phyloP scores from a whole-genome alignment of 2,888 invertebrate species.

The Habroteleia sp. region DNA sequence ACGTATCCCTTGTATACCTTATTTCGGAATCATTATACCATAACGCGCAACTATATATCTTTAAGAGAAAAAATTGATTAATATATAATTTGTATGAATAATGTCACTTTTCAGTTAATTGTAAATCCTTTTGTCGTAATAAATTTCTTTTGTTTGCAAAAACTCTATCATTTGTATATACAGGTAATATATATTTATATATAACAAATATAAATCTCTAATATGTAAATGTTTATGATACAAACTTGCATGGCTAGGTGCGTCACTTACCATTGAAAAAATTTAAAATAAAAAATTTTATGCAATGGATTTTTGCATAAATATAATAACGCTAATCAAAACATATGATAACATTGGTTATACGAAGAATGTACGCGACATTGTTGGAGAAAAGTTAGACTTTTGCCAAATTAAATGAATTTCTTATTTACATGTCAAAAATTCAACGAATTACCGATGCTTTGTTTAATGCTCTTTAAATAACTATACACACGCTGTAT shows the following conservation, averaged over 20 bases:
- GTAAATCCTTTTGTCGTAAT: too few relatives aligned
- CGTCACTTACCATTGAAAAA: constrained; percentile 24
- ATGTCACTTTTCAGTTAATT: too few relatives aligned
- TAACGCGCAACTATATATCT: too few relatives aligned
- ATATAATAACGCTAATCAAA: constrained; percentile 17
- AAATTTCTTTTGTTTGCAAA: too few relatives aligned
- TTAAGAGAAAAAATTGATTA: too few relatives aligned
- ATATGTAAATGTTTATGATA: constrained; percentile 7
- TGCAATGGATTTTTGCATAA: constrained; percentile 4
- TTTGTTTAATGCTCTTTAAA: constrained; percentile 28
- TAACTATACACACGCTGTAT: constrained; percentile 43
- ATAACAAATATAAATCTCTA: constrained; percentile 24
- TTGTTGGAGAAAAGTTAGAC: constrained; percentile 1
- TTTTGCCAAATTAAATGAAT: constrained; percentile 17
- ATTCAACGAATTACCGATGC: constrained; percentile 55
- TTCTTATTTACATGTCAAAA: constrained; percentile 52
- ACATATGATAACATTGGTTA: constrained; percentile 1
- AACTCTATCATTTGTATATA: too few relatives aligned
- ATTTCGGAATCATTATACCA: too few relatives aligned
- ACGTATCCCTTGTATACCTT: too few relatives aligned
- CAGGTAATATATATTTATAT: constrained; percentile 8
- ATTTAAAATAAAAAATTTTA: not conserved
- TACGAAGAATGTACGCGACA: constrained; percentile 1
- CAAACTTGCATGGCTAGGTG: constrained; percentile 45
- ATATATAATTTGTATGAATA: too few relatives aligned